A percentile compares a stretch with the other conserved stretches of the same genome.
These are phyloP conservation scores for Agrypnia vestita DNA, from an alignment of 1,140 invertebrate species.

Conservation along the genomic window DNA sequence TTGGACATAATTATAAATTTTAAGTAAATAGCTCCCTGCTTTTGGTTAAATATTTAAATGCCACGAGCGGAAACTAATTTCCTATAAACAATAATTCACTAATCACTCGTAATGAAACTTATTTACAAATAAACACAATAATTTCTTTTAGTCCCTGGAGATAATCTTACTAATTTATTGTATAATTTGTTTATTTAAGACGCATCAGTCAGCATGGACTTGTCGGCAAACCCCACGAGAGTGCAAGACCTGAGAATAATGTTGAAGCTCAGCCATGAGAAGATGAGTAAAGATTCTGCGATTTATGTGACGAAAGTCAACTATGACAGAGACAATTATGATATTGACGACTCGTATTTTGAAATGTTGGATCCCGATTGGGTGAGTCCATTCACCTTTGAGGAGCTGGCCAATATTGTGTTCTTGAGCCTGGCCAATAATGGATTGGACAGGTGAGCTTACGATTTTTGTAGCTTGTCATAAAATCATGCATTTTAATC, in stretches of 20 bases:
- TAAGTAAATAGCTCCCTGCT: too few species aligned
- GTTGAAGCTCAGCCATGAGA: constrained; percentile 22
- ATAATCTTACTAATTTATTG: too few species aligned
- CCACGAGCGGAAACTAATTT: too few species aligned
- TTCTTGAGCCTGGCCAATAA: constrained; percentile 66
- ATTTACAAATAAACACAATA: too few species aligned
- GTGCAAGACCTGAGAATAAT: constrained; percentile 57
- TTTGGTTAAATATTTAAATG: too few species aligned
- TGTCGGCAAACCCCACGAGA: constrained; percentile 58
- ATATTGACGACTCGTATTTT: background rate
- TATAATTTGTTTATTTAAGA: constrained; percentile 23
- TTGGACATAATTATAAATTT: too few species aligned
- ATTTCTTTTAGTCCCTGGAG: too few species aligned
- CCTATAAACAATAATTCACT: too few species aligned
- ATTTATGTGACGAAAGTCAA: background rate
- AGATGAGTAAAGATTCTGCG: background rate
- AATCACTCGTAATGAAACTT: too few species aligned
- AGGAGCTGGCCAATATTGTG: constrained; percentile 48
- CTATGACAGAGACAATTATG: background rate
- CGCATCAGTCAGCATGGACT: constrained; percentile 57
- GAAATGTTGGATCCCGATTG: background rate
- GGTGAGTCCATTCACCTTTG: constrained; percentile 5
- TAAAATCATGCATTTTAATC: too few species aligned
- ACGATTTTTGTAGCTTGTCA: background rate
- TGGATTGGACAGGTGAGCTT: constrained; percentile 59